phyloP scores from a whole-genome alignment of 2,113 vertebrate genomes.

The Garra rufa region DNA sequence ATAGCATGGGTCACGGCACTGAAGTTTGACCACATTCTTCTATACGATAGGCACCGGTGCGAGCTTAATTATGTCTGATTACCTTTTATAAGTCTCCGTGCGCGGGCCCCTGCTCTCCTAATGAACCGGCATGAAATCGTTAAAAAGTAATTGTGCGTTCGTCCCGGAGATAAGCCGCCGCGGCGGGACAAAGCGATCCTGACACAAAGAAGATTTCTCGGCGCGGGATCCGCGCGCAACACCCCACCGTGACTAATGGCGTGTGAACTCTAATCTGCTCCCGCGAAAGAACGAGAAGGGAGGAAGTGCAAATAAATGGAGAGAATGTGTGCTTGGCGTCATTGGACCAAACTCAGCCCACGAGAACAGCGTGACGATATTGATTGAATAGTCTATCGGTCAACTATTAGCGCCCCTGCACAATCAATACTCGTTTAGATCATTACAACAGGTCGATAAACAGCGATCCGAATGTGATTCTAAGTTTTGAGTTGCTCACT shows the following conservation, averaged over 20 bases:
- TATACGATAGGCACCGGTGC: slow-evolving; percentile 39
- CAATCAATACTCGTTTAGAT: slow-evolving; percentile 12
- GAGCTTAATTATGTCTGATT: slow-evolving; percentile 60
- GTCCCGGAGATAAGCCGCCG: slow-evolving; percentile 57
- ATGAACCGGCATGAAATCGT: slow-evolving; percentile 62
- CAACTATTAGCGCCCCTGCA: neutral
- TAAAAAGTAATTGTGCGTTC: slow-evolving; percentile 62
- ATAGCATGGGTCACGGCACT: slow-evolving; percentile 31
- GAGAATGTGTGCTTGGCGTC: slow-evolving; percentile 12
- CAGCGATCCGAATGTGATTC: neutral
- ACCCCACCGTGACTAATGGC: slow-evolving; percentile 62
- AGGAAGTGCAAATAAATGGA: slow-evolving; percentile 46
- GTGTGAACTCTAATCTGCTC: slow-evolving; percentile 66
- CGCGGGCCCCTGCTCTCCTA: slow-evolving; percentile 55
- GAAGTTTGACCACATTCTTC: slow-evolving; percentile 23
- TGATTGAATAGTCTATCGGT: slow-evolving; percentile 22
- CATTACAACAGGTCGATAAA: neutral
- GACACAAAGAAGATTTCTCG: slow-evolving; percentile 62
- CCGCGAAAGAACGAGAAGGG: slow-evolving; percentile 51
- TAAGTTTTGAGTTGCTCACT: neutral
- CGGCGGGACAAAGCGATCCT: slow-evolving; percentile 56
- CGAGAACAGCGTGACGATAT: neutral
- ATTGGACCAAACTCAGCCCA: neutral
- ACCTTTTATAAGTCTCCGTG: slow-evolving; percentile 56
- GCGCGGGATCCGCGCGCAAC: slow-evolving; percentile 43